A percentile compares a stretch with the other conserved stretches of the same genome.
Evolutionary conservation across 30 jellyfish, hydroid and myxozoan genomes (phyloP).

Genomic region (Mastigias papua): DNA sequence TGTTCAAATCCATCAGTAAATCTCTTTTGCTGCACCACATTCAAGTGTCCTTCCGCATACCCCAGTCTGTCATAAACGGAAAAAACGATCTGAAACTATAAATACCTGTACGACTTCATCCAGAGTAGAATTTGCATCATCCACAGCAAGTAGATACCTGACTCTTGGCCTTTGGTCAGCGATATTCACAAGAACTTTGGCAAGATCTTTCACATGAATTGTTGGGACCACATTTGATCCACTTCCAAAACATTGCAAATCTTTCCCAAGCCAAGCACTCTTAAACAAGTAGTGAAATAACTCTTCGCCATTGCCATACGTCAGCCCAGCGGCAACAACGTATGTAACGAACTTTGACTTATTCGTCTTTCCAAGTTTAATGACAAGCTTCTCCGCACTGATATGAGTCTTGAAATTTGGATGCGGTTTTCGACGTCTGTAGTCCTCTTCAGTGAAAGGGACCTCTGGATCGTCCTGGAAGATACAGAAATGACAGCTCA

Average conservation of each 20-base stretch:
- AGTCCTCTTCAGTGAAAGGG: constrained; percentile 98
- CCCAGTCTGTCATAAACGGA: too few relatives aligned
- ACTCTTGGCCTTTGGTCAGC: constrained; percentile 91
- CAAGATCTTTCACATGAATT: constrained; percentile 87
- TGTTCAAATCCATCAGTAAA: too few relatives aligned
- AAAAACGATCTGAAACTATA: neutral
- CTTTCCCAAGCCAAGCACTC: constrained; percentile 95
- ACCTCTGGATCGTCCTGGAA: constrained; percentile 99
- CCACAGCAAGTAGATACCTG: constrained; percentile 93
- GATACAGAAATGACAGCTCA: too few relatives aligned
- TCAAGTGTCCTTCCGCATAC: too few relatives aligned
- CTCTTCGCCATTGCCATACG: constrained; percentile 96
- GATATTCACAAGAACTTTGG: constrained; percentile 78
- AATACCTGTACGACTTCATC: constrained; percentile 92
- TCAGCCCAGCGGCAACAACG: constrained; percentile 92
- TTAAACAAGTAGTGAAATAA: constrained; percentile 86
- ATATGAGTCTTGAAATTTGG: constrained; percentile 92
- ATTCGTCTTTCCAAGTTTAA: constrained; percentile 90
- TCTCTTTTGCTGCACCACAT: too few relatives aligned
- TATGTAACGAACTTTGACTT: constrained; percentile 85
- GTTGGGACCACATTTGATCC: constrained; percentile 91
- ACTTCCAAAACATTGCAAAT: constrained; percentile 83
- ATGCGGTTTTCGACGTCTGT: constrained; percentile 92
- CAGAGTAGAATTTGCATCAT: constrained; percentile 90
- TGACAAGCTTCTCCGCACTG: constrained; percentile 89